phyloP scores from a whole-genome alignment of 2,113 vertebrate genomes.

The Bubo scandiacus region DNA sequence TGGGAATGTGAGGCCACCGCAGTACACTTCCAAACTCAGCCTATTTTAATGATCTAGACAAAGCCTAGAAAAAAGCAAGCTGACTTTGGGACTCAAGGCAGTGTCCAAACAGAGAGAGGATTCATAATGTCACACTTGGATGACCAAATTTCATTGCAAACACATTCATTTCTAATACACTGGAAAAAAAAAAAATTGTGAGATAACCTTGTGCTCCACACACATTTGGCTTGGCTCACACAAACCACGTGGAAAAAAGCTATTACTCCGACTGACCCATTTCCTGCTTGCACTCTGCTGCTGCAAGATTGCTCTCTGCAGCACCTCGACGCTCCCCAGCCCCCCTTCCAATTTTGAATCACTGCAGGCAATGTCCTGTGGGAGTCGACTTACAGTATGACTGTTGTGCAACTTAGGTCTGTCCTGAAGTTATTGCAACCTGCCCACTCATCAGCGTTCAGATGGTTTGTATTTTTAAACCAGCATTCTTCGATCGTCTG shows the following conservation, averaged over 20 bases:
- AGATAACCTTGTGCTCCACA: background rate
- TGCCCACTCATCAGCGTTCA: background rate
- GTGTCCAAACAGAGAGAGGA: background rate
- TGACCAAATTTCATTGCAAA: background rate
- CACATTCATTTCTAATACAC: background rate
- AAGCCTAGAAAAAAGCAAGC: background rate
- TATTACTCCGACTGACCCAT: slow-evolving; percentile 26
- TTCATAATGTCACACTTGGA: background rate
- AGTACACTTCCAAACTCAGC: background rate
- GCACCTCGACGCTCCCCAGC: background rate
- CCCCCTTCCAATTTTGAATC: background rate
- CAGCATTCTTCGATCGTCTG: background rate
- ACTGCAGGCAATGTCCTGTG: background rate
- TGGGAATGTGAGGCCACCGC: background rate
- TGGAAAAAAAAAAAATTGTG: background rate
- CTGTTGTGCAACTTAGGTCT: background rate
- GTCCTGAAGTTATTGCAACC: background rate
- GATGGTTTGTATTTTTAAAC: slow-evolving; percentile 27
- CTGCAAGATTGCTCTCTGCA: slow-evolving; percentile 7
- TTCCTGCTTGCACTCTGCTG: background rate
- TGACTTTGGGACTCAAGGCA: background rate
- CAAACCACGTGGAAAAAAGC: background rate
- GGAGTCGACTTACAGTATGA: background rate
- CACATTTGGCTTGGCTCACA: background rate
- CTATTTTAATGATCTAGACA: background rate